These are phyloP conservation scores for Ctenochaetus hawaiiensis DNA, from an alignment of 2,797 vertebrate species.

Conservation along the genomic window DNA sequence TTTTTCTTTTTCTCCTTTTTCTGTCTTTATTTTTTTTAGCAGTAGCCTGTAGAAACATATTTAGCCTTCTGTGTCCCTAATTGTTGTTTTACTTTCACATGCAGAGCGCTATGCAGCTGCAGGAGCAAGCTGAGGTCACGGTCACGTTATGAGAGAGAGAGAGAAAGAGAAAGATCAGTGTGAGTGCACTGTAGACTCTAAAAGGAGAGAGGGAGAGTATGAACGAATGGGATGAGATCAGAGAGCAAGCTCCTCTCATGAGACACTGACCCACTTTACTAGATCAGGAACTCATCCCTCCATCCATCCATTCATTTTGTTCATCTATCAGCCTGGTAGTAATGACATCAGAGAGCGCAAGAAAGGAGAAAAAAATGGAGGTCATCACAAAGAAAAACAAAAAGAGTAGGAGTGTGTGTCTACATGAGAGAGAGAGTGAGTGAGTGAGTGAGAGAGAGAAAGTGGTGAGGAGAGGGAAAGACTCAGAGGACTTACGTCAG, in stretches of 20 bases:
- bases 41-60: no score
- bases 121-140: not conserved
- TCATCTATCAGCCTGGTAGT: not conserved
- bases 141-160: not conserved
- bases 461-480: not conserved
- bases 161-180: not conserved
- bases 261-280: slow-evolving; percentile 29
- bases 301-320: not conserved
- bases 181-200: not conserved
- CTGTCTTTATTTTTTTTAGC: no score
- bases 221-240: slow-evolving; percentile 20
- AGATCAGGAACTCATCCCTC: slow-evolving; percentile 2
- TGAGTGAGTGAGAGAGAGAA: not conserved
- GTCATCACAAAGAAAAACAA: not conserved
- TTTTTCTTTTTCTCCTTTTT: not conserved
- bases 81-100: not conserved
- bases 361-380: not conserved
- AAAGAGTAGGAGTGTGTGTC: not conserved
- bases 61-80: no score
- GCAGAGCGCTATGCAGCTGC: no score
- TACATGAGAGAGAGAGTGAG: no score
- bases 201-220: not conserved
- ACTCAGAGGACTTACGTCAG: not conserved
- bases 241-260: slow-evolving; percentile 4
- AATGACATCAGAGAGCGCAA: slow-evolving; percentile 19